Evolutionary conservation across 2,113 vertebrate genomes (phyloP), one percentile per base, ranked within the genome.

Genomic region (Aramus guarauna): DNA sequence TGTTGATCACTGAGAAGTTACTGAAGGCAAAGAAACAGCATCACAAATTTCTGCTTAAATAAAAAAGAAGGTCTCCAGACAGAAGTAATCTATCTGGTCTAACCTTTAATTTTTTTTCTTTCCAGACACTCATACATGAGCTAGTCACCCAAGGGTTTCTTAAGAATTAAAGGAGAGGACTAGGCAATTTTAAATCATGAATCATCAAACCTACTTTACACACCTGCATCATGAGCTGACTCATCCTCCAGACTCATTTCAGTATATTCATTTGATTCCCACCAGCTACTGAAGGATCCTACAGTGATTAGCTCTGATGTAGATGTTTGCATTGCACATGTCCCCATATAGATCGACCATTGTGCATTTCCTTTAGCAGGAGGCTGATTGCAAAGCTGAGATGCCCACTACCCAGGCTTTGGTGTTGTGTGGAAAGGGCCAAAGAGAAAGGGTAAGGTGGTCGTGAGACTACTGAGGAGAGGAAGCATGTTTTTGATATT

Each of bases 221-320:
- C 76, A 88, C 68, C 74, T 90, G 88, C 79, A 84, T 62, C 86
- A n/a, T n/a, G 72, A 92, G 73, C 86, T 97, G 95, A 96, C 34
- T 97, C 96, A 96, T 80, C 72, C 67, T 37, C 74, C 37, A 86
- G 84, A 9, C 30, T 69, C 30, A 20, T 55, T 10, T 79, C 71
- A 74, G 67, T 47, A 43, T 30, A 37, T 48, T 76, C 39, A 56
- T 14, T 73, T 32, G 32, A 66, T 62, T 88, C 75, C 85, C 50
- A 84, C 3, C 59, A 84, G 86, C 43, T 86, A 43, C 55, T 41
- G 37, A n/a, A 66, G 47, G 47, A 58, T 69, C 68, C 75, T 80
- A 34, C 3, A 36, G 24, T 5, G 34, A 63, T 83, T 16, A 88
- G 9, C 56, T 78, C 52, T 79, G 78, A 29, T 58, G 47, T 30